Conservation (phyloP, 2,888 invertebrate genomes). For the Caenorhabditis virilis region DNA sequence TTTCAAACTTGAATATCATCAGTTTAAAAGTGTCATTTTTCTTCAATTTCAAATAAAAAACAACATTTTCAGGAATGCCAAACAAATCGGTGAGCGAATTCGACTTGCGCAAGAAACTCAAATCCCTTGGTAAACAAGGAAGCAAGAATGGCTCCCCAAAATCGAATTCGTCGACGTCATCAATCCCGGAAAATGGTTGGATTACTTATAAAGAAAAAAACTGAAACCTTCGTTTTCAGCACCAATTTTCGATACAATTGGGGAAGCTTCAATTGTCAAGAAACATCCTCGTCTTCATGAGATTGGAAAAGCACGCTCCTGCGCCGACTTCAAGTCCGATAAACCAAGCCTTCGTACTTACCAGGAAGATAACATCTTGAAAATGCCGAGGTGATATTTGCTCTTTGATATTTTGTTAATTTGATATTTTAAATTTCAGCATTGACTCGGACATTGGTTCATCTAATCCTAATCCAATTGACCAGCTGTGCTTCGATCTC, state of each 20-base stretch:
- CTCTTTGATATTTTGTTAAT: background rate
- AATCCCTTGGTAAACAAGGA: slow-evolving; percentile 13
- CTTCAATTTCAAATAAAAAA: background rate
- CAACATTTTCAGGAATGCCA: slow-evolving; percentile 17
- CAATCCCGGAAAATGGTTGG: slow-evolving; percentile 39
- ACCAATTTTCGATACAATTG: slow-evolving; percentile 43
- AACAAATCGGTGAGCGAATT: slow-evolving; percentile 39
- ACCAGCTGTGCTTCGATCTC: too few relatives aligned
- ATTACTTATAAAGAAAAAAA: too few relatives aligned
- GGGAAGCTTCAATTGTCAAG: slow-evolving; percentile 41
- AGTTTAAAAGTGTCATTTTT: too few relatives aligned
- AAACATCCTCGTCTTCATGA: slow-evolving; percentile 37
- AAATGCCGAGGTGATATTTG: slow-evolving; percentile 39
- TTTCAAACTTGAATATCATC: too few relatives aligned
- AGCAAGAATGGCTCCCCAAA: slow-evolving; percentile 30
- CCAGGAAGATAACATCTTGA: slow-evolving; percentile 47
- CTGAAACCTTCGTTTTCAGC: too few relatives aligned
- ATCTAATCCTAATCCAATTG: too few relatives aligned
- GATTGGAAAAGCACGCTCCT: slow-evolving; percentile 45
- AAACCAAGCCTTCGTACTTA: slow-evolving; percentile 45
- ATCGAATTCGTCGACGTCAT: slow-evolving; percentile 28
- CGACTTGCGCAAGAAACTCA: slow-evolving; percentile 37
- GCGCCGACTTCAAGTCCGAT: slow-evolving; percentile 44
- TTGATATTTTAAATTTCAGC: slow-evolving; percentile 13
- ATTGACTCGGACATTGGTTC: slow-evolving; percentile 50